A percentile compares a stretch with the other conserved stretches of the same genome.
Evolutionary conservation across 2,113 vertebrate species (phyloP).

Genomic region (Stegastes partitus): DNA sequence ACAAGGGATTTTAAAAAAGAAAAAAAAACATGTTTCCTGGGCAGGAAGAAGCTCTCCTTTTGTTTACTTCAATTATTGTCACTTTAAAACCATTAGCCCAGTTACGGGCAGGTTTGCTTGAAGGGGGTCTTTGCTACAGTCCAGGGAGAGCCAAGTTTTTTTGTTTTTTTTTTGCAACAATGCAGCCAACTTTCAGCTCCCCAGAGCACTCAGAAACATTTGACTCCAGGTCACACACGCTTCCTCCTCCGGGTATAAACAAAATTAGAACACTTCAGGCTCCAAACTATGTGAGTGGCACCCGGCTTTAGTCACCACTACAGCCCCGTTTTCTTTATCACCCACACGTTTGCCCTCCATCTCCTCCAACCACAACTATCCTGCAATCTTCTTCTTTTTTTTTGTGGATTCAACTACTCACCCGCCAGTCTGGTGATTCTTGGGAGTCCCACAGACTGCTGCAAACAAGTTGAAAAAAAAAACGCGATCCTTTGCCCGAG

Average conservation of each 20-base stretch:
- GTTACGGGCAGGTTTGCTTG: conserved; percentile 30
- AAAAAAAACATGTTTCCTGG: conserved; percentile 24
- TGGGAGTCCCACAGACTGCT: conserved; percentile 79
- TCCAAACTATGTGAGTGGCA: conserved; percentile 28
- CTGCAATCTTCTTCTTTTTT: conserved; percentile 42
- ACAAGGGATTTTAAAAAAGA: background rate
- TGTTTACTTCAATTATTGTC: conserved; percentile 24
- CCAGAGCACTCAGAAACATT: conserved; percentile 49
- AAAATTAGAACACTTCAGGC: conserved; percentile 32
- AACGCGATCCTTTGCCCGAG: conserved; percentile 75
- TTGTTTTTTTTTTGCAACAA: conserved; percentile 60
- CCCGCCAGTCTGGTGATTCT: conserved; percentile 87
- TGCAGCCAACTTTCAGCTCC: conserved; percentile 73
- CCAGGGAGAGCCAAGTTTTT: conserved; percentile 57
- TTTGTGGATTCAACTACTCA: conserved; percentile 77
- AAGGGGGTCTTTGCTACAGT: conserved; percentile 37
- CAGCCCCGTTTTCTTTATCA: conserved; percentile 48
- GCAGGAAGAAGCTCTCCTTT: background rate
- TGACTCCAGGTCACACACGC: conserved; percentile 63
- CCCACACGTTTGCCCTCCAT: conserved; percentile 50
- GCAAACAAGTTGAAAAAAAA: conserved; percentile 81
- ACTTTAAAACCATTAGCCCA: conserved; percentile 44
- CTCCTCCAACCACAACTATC: conserved; percentile 62
- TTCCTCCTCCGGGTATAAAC: conserved; percentile 59
- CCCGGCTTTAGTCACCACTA: conserved; percentile 57